Base-by-base conservation (phyloP, 2,797 vertebrate species). In the Echeneis naucrates region DNA sequence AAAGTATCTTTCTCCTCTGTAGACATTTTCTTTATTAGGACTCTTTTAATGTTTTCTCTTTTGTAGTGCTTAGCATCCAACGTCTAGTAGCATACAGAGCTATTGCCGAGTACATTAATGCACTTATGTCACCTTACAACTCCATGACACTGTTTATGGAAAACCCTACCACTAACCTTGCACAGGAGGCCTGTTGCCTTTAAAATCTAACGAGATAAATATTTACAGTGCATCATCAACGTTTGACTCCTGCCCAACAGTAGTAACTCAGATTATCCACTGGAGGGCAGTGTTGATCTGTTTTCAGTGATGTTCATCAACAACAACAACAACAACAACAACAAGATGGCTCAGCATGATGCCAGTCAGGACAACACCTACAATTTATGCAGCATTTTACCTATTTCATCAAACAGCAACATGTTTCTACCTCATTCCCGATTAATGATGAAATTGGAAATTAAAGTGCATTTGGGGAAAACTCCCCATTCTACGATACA, bases 261-360 rank as follows among this genome's bases (percentile, higher is more conserved):
- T 79, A 80, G 57, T 83, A 47, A 42, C 13, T 24, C 2, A 4
- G 8, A 5, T 35, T 0, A 23, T 52, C 84, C 93, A 90, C 90
- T 81, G 76, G 93, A 86, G 84, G 80, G 83, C 82, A 90, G 86
- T 72, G 75, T 57, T 76, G 87, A 81, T 80, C 87, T 83, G 54
- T 76, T 40, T 80, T 64, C 12, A 59, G 17, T 56, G 11, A 53
- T 27, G 13, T 63, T 42, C 21, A 67, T 12, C 51, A 61, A 7
- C 4, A 59, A 50, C 55, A 61, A 7, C 3, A 59, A 50, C 27
- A 57, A 12, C 51, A 66, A 2, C 4, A 57, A n/a, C 21, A 67
- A 14, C 51, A 61, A 7, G n/a, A n/a, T 9, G 23, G 4, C 12
- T 23, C 47, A 74, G 30, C 26, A 51, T 40, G 37, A 74, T 48